Conservation (phyloP, 2,797 vertebrate genomes). For the Anomalospiza imberbis region DNA sequence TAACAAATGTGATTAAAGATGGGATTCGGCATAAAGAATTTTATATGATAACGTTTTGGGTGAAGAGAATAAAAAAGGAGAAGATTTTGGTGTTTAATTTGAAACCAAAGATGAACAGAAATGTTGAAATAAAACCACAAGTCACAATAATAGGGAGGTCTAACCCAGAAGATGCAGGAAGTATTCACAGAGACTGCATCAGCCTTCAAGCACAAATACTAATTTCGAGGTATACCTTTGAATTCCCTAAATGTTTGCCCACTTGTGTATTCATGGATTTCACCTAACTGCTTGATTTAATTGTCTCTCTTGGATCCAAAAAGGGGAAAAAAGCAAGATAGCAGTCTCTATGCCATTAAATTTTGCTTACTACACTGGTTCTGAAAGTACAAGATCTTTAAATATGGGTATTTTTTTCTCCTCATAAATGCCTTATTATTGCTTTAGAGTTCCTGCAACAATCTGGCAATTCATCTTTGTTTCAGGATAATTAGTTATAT, state of each 20-base stretch:
- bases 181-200: neutral
- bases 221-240: neutral
- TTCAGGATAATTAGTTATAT: neutral
- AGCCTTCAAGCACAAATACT: neutral
- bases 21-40: neutral
- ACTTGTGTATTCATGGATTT: neutral
- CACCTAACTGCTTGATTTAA: neutral
- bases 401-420: accelerated
- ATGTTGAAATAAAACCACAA: neutral
- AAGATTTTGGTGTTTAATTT: neutral
- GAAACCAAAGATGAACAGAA: neutral
- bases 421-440: neutral
- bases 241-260: neutral
- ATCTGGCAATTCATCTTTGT: neutral
- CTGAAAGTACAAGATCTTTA: neutral
- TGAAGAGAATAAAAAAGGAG: neutral
- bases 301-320: neutral
- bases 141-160: neutral
- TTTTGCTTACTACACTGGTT: neutral
- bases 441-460: neutral
- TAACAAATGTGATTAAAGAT: neutral
- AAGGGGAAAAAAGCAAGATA: neutral
- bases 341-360: neutral
- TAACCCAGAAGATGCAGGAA: neutral
- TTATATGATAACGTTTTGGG: neutral